A percentile compares a stretch with the other conserved stretches of the same genome.
Conservation (phyloP, 2,113 vertebrate genomes). For the Azemiops feae region DNA sequence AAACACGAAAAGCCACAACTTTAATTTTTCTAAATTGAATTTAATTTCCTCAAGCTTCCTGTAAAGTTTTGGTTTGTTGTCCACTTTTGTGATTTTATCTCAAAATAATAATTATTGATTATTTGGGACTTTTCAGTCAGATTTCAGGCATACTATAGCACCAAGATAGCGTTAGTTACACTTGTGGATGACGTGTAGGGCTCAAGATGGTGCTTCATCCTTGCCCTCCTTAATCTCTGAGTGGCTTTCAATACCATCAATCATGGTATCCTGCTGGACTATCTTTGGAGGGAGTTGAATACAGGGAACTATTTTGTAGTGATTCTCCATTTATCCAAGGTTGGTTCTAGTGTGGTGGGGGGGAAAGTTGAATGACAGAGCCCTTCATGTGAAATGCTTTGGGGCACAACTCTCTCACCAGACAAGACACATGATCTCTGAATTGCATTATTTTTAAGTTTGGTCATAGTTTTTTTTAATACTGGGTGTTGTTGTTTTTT, state of each 20-base stretch:
- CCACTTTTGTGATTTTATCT: background rate
- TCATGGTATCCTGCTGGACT: background rate
- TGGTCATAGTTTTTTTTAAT: background rate
- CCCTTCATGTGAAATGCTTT: background rate
- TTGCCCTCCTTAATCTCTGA: background rate
- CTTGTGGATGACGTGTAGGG: background rate
- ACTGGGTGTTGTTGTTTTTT: background rate
- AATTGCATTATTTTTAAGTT: background rate
- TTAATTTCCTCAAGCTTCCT: background rate
- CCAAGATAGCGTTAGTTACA: background rate
- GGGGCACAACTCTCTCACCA: background rate
- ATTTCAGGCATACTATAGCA: background rate
- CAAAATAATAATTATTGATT: background rate
- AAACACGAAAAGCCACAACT: conserved; percentile 37
- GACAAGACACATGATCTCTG: too few species aligned
- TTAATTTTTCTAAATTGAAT: background rate
- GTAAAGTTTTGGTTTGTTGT: background rate
- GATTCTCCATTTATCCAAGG: background rate
- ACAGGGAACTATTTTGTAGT: background rate
- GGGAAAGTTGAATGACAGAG: background rate
- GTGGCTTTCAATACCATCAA: background rate
- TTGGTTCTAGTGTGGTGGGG: background rate
- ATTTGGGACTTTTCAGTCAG: background rate
- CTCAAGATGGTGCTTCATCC: background rate
- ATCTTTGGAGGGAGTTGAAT: background rate